Base-by-base conservation (phyloP, 1,140 invertebrate genomes). In the Protaetia brevitarsis region DNA sequence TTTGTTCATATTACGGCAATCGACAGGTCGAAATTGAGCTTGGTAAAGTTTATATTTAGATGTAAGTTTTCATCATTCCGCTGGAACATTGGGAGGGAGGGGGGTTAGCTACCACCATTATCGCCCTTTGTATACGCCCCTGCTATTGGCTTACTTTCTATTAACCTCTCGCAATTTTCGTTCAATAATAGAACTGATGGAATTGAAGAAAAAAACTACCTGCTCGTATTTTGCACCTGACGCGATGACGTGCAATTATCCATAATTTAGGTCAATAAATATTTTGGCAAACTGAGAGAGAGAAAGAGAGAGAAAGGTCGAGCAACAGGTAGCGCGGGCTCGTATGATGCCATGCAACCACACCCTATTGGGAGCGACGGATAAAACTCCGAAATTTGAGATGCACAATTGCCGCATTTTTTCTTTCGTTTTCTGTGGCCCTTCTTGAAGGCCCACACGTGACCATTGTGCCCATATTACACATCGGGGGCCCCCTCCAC, bases 401-500 rank as follows among this genome's bases (percentile, higher is more conserved):
- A 21, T 7, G 16, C 41, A 45, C 41, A 45, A 4, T 45, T 10
- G 41, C 41, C 13, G 41, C 13, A 3, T 3, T 6, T 0, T 5
- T 10, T 6, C 13, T 6, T 13, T 7, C 41, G 41, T 13, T 21
- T 45, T 45, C 23, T 19, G n/a, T n/a, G 13, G 41, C 6, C 23
- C 8, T 45, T 19, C 16, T 45, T 45, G 41, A 45, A 45, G n/a
- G 23, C 41, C 16, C 41, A 45, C 41, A 21, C 23, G 41, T 45
- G 41, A 4, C 8, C 16, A 37, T 37, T 13, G 36, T n/a, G n/a
- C n/a, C n/a, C n/a, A 37, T 37, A 10, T 10, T 37, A n/a, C 36
- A 45, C 41, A 45, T 13, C 13, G 56, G 56, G 28, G 56, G 56
- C 56, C 56, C 56, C 56, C 56, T 58, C 28, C 41, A 45, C 56